These are phyloP conservation scores for Siphlonurus alternatus DNA, from an alignment of 2,888 invertebrate genomes.

Conservation along the genomic window DNA sequence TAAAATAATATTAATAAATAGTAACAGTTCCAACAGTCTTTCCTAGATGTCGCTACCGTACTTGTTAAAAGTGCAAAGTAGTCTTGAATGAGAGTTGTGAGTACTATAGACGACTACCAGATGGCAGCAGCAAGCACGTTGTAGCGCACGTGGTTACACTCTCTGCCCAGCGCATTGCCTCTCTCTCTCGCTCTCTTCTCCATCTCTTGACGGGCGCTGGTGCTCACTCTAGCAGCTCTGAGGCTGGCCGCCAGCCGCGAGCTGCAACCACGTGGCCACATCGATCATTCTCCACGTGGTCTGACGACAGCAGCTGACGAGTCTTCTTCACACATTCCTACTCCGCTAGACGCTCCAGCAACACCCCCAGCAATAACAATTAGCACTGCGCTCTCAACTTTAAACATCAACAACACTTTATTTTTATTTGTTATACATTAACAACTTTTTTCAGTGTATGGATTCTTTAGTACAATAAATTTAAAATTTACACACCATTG, in stretches of 20 bases:
- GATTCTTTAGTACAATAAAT: not conserved
- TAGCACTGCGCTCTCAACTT: no score
- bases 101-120: no score
- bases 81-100: no score
- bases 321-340: no score
- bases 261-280: not conserved
- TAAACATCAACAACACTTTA: not conserved
- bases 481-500: not conserved
- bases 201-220: not conserved
- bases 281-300: not conserved
- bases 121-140: not conserved
- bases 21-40: no score
- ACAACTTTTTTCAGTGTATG: not conserved
- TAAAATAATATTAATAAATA: no score
- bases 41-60: no score
- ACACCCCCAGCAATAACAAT: no score
- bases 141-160: not conserved
- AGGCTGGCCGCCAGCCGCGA: not conserved
- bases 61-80: no score
- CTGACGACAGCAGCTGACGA: no score
- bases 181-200: not conserved
- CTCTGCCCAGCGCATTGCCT: not conserved
- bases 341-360: no score
- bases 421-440: not conserved
- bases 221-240: no score